Evolutionary conservation across 2,797 vertebrate species (phyloP), one percentile per base, ranked within the genome.

Genomic region (Neoniphon sammara): DNA sequence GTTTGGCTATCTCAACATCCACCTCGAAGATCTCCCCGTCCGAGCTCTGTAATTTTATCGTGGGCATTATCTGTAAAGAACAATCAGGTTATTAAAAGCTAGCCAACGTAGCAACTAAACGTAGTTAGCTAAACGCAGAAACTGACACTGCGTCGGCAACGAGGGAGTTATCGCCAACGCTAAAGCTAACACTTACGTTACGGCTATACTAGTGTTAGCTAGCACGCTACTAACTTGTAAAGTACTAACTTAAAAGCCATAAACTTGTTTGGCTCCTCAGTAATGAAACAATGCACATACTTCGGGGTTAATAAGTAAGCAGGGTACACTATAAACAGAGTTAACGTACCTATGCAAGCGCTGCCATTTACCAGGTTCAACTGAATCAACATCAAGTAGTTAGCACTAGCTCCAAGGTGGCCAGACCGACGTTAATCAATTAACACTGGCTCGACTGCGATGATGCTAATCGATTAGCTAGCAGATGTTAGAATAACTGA

Each of bases 1-100:
- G 98, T 71, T 99, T 99, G 15, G 98, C 98, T 84, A 99, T 99
- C 93, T 99, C 98, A 58, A 99, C 98, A 75, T 99, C 98, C 75
- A 99, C 98, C 92, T 99, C 98, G 60, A 99, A 99, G 91, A 99
- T 98, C 82, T 99, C 98, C 81, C 98, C 98, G 95, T 99, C 98
- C 17, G 98, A 99, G 79, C 98, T 99, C 92, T 99, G 98, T 73
- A 99, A 88, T 88, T 99, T 99, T 93, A 99, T 99, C 31, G 97
- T 98, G 87, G 98, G 98, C 98, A 99, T 93, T 84, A 64, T 98
- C 97, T 98, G 83, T 53, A 83, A 8, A 60, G 10, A 34, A 34
- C 2, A 12, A 18, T 2, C 0, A 5, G 0, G 23, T 46, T 18
- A 42, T 42, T 58, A 17, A 27, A 61, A 21, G n/a, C 7, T 4